A percentile compares a stretch with the other conserved stretches of the same genome.
These are phyloP conservation scores for Carterocephalus palaemon DNA, from an alignment of 2,888 invertebrate species.

Conservation along the genomic window DNA sequence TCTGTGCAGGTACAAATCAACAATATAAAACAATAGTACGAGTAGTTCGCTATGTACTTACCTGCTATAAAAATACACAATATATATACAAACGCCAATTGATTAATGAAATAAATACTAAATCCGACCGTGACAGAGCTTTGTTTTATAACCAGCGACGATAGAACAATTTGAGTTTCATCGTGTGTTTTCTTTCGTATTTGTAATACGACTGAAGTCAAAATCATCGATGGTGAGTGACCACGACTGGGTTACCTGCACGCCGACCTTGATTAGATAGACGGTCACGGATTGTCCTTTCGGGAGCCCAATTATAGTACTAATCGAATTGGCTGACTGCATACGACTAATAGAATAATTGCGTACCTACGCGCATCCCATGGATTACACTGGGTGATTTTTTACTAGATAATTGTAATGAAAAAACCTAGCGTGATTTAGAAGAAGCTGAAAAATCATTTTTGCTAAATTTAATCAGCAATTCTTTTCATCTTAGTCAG, in stretches of 20 bases:
- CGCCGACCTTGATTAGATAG: conserved; percentile 45
- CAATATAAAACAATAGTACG: too few relatives aligned
- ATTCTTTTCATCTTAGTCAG: too few relatives aligned
- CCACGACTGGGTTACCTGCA: conserved; percentile 2
- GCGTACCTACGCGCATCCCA: conserved; percentile 61
- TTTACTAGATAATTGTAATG: conserved; percentile 1
- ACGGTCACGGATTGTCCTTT: conserved; percentile 53
- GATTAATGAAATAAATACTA: conserved; percentile 10
- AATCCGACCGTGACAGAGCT: conserved; percentile 36
- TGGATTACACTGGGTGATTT: conserved; percentile 46
- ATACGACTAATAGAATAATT: conserved; percentile 67
- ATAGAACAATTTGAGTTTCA: conserved; percentile 2
- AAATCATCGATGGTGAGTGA: conserved; percentile 10
- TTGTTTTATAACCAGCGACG: conserved; percentile 11
- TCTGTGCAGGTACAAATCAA: too few relatives aligned
- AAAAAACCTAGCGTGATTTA: too few relatives aligned
- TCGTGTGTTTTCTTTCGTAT: not conserved
- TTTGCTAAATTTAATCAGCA: too few relatives aligned
- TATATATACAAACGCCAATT: conserved; percentile 8
- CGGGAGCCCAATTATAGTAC: conserved; percentile 58
- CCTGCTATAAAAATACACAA: too few relatives aligned
- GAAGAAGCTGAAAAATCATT: too few relatives aligned
- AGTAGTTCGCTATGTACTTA: too few relatives aligned
- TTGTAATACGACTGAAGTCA: not conserved
- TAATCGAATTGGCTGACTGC: conserved; percentile 76